These are phyloP conservation scores for Polietes domitor DNA, from an alignment of 2,888 invertebrate genomes.

Conservation along the genomic window DNA sequence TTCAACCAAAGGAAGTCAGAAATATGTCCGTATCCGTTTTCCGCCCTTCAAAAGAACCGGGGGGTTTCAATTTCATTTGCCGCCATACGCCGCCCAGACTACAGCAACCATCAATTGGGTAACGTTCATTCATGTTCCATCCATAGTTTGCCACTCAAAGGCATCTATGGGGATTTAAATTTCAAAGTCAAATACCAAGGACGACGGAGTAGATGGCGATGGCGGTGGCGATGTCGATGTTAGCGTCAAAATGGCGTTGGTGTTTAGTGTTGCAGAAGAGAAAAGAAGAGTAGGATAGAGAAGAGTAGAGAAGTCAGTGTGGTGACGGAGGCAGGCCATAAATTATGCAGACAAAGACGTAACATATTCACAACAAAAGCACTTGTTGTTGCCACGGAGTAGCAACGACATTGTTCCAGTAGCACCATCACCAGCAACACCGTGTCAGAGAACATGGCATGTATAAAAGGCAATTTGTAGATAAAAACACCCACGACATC, in stretches of 20 bases:
- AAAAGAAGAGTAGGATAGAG: no score
- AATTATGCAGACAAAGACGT: constrained; percentile 35
- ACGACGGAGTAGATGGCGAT: not conserved
- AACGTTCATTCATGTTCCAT: not conserved
- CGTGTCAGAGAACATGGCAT: not conserved
- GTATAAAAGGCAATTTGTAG: constrained; percentile 30
- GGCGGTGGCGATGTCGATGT: not conserved
- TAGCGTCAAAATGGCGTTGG: no score
- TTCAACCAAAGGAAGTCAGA: no score
- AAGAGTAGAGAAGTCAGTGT: not conserved
- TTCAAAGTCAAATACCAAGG: constrained; percentile 56
- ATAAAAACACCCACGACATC: constrained; percentile 17
- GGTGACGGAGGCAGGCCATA: not conserved
- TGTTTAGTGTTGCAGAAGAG: no score
- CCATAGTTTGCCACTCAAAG: not conserved
- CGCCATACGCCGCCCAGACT: not conserved
- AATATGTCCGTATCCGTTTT: not conserved
- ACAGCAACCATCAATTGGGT: not conserved
- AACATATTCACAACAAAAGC: constrained; percentile 11
- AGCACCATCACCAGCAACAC: not conserved
- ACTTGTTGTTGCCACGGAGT: constrained; percentile 22
- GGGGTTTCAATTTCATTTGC: not conserved
- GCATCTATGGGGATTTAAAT: constrained; percentile 13
- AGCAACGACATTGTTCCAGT: not conserved
- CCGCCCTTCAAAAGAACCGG: not conserved